Evolutionary conservation across 2,888 invertebrate genomes (phyloP).

Genomic region (Neria commutata): DNA sequence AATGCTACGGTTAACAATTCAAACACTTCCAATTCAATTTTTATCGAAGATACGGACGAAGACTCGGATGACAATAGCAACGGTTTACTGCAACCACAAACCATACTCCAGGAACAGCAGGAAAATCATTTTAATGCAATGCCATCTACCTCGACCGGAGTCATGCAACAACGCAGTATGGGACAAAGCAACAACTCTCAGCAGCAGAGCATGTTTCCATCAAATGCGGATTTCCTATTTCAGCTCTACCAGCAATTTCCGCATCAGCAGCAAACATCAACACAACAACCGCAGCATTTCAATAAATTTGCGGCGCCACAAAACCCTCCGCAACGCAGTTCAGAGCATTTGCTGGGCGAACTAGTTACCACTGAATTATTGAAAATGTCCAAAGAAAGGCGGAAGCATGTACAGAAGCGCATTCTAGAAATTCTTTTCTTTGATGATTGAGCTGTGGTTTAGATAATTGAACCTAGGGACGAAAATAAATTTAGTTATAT

Average conservation of each 20-base stretch:
- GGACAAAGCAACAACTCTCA: slow-evolving; percentile 34
- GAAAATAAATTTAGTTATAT: background rate
- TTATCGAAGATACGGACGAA: slow-evolving; percentile 48
- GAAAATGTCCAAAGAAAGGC: slow-evolving; percentile 60
- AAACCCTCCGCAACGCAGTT: slow-evolving; percentile 48
- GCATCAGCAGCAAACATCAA: slow-evolving; percentile 41
- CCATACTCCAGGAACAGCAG: slow-evolving; percentile 39
- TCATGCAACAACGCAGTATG: slow-evolving; percentile 33
- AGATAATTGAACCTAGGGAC: background rate
- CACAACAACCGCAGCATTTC: slow-evolving; percentile 40
- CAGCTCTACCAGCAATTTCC: slow-evolving; percentile 59
- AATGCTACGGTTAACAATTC: slow-evolving; percentile 28
- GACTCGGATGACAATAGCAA: slow-evolving; percentile 55
- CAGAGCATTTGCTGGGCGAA: slow-evolving; percentile 60
- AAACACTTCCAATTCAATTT: slow-evolving; percentile 32
- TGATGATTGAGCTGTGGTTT: slow-evolving; percentile 48
- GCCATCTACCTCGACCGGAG: slow-evolving; percentile 19
- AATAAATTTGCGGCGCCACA: slow-evolving; percentile 53
- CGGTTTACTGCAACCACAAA: slow-evolving; percentile 44
- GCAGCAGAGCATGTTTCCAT: slow-evolving; percentile 47
- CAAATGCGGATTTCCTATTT: slow-evolving; percentile 58
- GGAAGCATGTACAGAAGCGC: slow-evolving; percentile 59
- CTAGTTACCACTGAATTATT: slow-evolving; percentile 60
- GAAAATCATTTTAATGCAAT: slow-evolving; percentile 39
- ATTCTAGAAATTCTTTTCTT: slow-evolving; percentile 61